Evolutionary conservation across 2,888 invertebrate species (phyloP), one percentile per base, ranked within the genome.

Genomic region (Hipparchia semele): DNA sequence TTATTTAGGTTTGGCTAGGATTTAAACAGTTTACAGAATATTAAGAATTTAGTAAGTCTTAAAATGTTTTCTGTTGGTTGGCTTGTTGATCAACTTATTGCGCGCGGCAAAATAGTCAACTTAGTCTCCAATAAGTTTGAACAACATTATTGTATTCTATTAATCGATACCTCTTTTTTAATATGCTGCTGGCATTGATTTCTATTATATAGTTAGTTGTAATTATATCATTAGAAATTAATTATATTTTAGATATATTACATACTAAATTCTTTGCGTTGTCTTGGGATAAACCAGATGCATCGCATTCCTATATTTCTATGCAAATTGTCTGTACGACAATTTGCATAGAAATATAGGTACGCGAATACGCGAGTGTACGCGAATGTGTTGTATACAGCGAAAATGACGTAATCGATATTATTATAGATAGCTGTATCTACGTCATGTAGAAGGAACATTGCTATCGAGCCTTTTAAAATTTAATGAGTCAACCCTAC

Each of bases 271-370:
- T 49, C 45, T 46, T 49, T 66, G 12, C 58, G 12, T 49, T 9
- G 62, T 54, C 53, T 58, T n/a, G n/a, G 69, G 49, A 53, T 45
- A 68, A 65, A 61, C 60, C 65, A 74, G 61, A 72, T 68, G 54
- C 68, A 73, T 72, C 39, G 58, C 75, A 58, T 70, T 68, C 58
- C 76, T 80, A 85, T 84, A 83, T 80, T 78, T 78, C 77, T 80
- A 89, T 87, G 86, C 81, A 84, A 89, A 89, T 86, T 78, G 64
- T 73, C 73, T n/a, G n/a, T n/a, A n/a, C n/a, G n/a, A n/a, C n/a
- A n/a, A n/a, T n/a, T n/a, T n/a, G n/a, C n/a, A n/a, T n/a, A n/a
- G n/a, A n/a, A n/a, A n/a, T n/a, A n/a, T n/a, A n/a, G n/a, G n/a
- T n/a, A n/a, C n/a, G n/a, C n/a, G n/a, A n/a, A n/a, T n/a, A n/a